These are phyloP conservation scores for Rhagonycha lutea DNA, from an alignment of 2,888 invertebrate genomes.

Conservation along the genomic window DNA sequence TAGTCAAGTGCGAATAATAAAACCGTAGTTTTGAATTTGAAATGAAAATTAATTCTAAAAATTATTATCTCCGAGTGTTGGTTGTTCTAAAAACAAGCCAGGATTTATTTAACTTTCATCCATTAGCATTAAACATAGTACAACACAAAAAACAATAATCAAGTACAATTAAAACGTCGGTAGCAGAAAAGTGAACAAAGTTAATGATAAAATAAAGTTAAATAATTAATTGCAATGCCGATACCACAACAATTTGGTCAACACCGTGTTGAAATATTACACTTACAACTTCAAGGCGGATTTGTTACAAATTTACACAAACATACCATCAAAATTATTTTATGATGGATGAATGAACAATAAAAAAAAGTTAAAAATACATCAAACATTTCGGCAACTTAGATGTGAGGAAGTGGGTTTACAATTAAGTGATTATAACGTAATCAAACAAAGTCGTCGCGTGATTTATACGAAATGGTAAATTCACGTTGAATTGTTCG, in stretches of 20 bases:
- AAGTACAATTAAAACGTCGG: conserved; percentile 4
- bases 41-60: neutral
- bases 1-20: neutral
- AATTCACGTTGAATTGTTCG: conserved; percentile 16
- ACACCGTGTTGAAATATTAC: conserved; percentile 9
- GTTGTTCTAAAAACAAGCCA: neutral
- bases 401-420: neutral
- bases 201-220: conserved; percentile 1
- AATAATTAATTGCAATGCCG: conserved; percentile 11
- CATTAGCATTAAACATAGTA: neutral
- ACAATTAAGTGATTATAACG: neutral
- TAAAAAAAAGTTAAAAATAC: neutral
- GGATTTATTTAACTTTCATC: neutral
- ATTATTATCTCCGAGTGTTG: neutral
- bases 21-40: neutral
- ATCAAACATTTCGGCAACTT: neutral
- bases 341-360: neutral
- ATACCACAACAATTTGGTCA: conserved; percentile 11
- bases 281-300: neutral
- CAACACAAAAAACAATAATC: neutral
- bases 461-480: conserved; percentile 14
- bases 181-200: conserved; percentile 5
- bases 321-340: neutral
- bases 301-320: neutral
- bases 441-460: neutral